These are phyloP conservation scores for Neocrepidodera transversa DNA, from an alignment of 2,888 invertebrate genomes.

Conservation along the genomic window DNA sequence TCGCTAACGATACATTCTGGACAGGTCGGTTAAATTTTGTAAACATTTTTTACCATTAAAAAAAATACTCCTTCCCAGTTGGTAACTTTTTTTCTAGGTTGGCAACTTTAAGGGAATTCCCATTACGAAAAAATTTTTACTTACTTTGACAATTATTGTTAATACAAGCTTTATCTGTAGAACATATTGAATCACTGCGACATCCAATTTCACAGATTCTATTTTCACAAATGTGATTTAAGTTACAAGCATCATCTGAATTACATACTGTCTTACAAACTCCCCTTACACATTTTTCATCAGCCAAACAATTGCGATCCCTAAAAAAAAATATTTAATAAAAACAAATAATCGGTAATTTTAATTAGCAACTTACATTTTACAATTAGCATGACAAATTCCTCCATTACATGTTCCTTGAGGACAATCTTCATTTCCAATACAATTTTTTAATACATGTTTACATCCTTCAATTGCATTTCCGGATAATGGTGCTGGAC, in stretches of 20 bases:
- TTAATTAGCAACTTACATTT: conserved; percentile 65
- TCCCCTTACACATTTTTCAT: conserved; percentile 85
- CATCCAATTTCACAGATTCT: conserved; percentile 87
- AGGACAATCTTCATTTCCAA: conserved; percentile 71
- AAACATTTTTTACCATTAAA: background rate
- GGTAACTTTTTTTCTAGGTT: too few relatives aligned
- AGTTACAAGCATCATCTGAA: conserved; percentile 80
- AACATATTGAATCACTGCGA: conserved; percentile 81
- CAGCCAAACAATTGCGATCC: conserved; percentile 81
- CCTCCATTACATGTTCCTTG: conserved; percentile 77
- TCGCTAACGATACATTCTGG: too few relatives aligned
- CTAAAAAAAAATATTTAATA: conserved; percentile 57
- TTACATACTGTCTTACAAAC: conserved; percentile 87
- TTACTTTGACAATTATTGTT: conserved; percentile 82
- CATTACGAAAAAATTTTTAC: conserved; percentile 34
- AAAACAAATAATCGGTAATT: background rate
- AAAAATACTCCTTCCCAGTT: background rate
- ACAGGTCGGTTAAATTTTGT: conserved; percentile 1
- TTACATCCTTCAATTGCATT: conserved; percentile 78
- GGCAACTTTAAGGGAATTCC: too few relatives aligned
- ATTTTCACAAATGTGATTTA: conserved; percentile 86
- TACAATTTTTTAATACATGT: conserved; percentile 71
- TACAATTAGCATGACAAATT: conserved; percentile 79
- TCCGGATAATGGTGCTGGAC: conserved; percentile 75
- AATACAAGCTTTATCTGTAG: conserved; percentile 77